These are phyloP conservation scores for mouse (Mus musculus) DNA, from an alignment of 2,113 vertebrate species.

Conservation along the genomic window DNA sequence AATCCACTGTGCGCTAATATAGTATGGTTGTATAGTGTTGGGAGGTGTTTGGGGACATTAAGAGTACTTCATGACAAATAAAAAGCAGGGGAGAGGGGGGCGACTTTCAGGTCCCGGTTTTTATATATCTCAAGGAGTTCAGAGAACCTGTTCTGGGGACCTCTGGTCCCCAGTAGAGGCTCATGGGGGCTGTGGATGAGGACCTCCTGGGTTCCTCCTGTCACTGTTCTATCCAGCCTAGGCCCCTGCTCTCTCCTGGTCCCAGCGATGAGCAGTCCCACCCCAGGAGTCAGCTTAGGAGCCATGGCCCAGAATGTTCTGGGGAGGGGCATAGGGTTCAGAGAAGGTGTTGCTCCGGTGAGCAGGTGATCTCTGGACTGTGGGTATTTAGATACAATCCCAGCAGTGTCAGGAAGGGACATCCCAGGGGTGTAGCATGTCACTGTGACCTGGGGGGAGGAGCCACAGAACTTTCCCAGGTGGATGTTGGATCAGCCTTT, in stretches of 20 bases:
- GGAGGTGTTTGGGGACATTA: conserved; percentile 44
- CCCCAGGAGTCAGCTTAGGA: background rate
- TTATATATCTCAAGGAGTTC: background rate
- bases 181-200: background rate
- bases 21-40: background rate
- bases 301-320: background rate
- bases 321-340: background rate
- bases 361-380: background rate
- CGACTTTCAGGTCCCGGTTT: background rate
- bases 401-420: too few species aligned
- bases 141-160: background rate
- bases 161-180: background rate
- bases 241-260: background rate
- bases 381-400: background rate
- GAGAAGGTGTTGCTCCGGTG: background rate
- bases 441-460: background rate
- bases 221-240: background rate
- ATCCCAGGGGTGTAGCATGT: background rate
- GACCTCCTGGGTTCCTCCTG: background rate
- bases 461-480: background rate
- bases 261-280: background rate
- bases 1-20: background rate
- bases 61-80: conserved; percentile 52
- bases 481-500: background rate
- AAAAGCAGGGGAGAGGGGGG: background rate